Base-by-base conservation (phyloP, 2,888 invertebrate species). In the Euclidia mi region DNA sequence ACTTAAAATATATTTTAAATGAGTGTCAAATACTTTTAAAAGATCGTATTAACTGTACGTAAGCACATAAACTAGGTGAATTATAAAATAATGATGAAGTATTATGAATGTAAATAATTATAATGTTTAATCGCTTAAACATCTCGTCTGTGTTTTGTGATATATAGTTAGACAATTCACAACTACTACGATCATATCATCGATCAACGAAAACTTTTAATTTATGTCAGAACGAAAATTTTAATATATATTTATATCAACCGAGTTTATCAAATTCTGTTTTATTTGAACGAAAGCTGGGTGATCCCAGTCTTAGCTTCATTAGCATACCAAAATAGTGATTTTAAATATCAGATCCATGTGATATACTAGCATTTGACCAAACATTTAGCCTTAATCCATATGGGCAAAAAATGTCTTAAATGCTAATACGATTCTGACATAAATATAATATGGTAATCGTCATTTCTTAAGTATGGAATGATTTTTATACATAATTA, bases 141-240 rank as follows among this genome's bases (percentile, higher is more conserved):
- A 81, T 74, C 67, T 84, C 79, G 80, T 86, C 85, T 87, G 81
- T 87, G 81, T 87, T 86, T 85, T 87, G 87, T 88, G 85, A 86
- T 84, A 82, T 59, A 69, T n/a, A 81, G 78, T 64, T 82, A 80
- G 71, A 65, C 49, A 69, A 69, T 60, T 62, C 53, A 50, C 38
- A 53, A 52, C 34, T 56, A 42, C 43, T 41, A 51, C 65, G 46
- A 31, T 49, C 40, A 42, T 29, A 11, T 53, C 11, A 15, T 34
- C 14, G 18, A 43, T 37, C 37, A n/a, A 37, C n/a, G 9, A 29
- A 29, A 20, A 34, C 41, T 9, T 42, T 47, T 53, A 41, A 48
- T 45, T 58, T 38, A 56, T 66, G 53, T 65, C 38, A 37, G 17
- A 40, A 55, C 7, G 6, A 1, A 1, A 25, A n/a, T n/a, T n/a